Percentiles rank a stretch among this genome's conserved stretches.
phyloP scores from a whole-genome alignment of 1,140 invertebrate species.

The Drosophila parabipectinata region DNA sequence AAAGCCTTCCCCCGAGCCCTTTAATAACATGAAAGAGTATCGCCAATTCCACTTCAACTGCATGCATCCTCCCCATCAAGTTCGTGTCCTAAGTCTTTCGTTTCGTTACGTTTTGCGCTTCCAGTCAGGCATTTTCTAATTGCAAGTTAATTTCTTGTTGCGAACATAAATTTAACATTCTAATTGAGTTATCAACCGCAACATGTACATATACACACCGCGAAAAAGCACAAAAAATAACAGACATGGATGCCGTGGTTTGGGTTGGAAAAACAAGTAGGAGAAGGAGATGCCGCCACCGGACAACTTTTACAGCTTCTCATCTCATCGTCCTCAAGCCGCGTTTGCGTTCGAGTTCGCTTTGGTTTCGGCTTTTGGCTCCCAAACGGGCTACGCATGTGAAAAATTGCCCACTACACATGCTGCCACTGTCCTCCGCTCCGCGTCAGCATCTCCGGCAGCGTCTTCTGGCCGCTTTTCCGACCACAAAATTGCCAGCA shows the following conservation, averaged over 20 bases:
- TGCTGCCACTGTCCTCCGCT: slow-evolving; percentile 30
- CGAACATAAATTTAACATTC: slow-evolving; percentile 82
- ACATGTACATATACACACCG: slow-evolving; percentile 66
- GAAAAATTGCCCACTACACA: slow-evolving; percentile 70
- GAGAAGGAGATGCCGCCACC: slow-evolving; percentile 57
- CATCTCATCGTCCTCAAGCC: slow-evolving; percentile 46
- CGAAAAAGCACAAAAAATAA: slow-evolving; percentile 3
- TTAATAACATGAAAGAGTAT: slow-evolving; percentile 28
- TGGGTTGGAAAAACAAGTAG: slow-evolving; percentile 37
- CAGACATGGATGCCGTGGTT: slow-evolving; percentile 12
- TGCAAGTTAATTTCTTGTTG: slow-evolving; percentile 82
- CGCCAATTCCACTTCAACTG: neutral
- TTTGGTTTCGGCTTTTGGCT: slow-evolving; percentile 29
- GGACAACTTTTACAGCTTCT: slow-evolving; percentile 76
- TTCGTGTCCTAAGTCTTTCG: slow-evolving; percentile 79
- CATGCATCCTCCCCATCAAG: slow-evolving; percentile 48
- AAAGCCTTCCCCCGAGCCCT: too few relatives aligned
- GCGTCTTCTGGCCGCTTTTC: slow-evolving; percentile 14
- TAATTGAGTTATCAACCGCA: slow-evolving; percentile 83
- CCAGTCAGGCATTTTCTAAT: slow-evolving; percentile 75
- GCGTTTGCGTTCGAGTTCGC: neutral
- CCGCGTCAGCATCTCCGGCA: neutral
- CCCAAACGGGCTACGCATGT: slow-evolving; percentile 78
- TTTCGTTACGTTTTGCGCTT: slow-evolving; percentile 50
- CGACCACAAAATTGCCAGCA: slow-evolving; percentile 36